Percentiles rank a stretch among this genome's conserved stretches.
Conservation (phyloP, 2,797 vertebrate genomes). For the Adrianichthys oophorus region DNA sequence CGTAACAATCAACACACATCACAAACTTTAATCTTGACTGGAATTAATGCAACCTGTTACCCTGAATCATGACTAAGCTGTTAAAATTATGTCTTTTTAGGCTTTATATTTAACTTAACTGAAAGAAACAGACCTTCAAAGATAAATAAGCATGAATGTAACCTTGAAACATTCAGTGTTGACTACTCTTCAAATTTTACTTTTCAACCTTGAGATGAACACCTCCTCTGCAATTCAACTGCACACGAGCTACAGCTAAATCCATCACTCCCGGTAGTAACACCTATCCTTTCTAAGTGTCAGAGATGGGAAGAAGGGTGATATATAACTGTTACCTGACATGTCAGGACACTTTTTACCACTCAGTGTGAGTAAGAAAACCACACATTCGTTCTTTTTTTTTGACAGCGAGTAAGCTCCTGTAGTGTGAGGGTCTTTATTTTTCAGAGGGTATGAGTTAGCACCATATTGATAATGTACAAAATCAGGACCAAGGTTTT, state of each 20-base stretch:
- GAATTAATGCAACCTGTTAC: conserved; percentile 7
- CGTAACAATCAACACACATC: no score
- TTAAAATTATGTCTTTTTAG: conserved; percentile 18
- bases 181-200: conserved; percentile 51
- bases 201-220: conserved; percentile 65
- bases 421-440: not conserved
- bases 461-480: conserved; percentile 13
- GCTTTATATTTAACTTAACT: conserved; percentile 23
- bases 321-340: conserved; percentile 67
- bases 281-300: conserved; percentile 67
- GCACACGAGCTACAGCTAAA: conserved; percentile 41
- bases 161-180: conserved; percentile 52
- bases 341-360: conserved; percentile 62
- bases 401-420: conserved; percentile 3
- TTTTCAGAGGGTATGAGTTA: not conserved
- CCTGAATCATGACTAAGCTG: conserved; percentile 16
- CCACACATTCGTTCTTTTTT: conserved; percentile 31
- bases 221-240: conserved; percentile 43
- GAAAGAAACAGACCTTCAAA: conserved; percentile 41
- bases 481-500: conserved; percentile 28
- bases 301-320: conserved; percentile 46
- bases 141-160: conserved; percentile 42
- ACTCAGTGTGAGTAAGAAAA: conserved; percentile 52
- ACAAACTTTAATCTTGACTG: not conserved
- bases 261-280: conserved; percentile 53